Base-by-base conservation (phyloP, 2,888 invertebrate species). In the Esperia sulphurella region DNA sequence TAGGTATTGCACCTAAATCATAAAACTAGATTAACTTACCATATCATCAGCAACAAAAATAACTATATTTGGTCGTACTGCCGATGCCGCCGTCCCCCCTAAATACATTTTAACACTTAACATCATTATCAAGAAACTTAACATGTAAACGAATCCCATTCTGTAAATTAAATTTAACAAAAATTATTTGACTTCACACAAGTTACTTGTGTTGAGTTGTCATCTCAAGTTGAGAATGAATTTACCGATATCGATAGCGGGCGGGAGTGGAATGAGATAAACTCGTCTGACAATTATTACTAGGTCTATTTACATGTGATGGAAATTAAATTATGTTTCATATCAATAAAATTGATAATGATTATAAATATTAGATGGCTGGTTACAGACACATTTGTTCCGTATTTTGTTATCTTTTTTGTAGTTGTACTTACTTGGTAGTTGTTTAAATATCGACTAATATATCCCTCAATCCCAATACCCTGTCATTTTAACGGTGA, bases 41-140 rank as follows among this genome's bases (percentile, higher is more conserved):
- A 96, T 82, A 81, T 96, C 96, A 90, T 96, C 96, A 9, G 95
- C 95, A 53, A 96, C 79, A 54, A 96, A 94, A 40, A 95, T 88
- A 46, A 96, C 91, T 51, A 96, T 93, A 78, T 96, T 92, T 6
- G 95, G 94, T 14, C 59, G 61, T n/a, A 29, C 48, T 8, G 43
- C 13, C 9, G 53, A n/a, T n/a, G n/a, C n/a, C n/a, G n/a, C n/a
- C n/a, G n/a, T n/a, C n/a, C n/a, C n/a, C n/a, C n/a, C n/a, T n/a
- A n/a, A n/a, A n/a, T n/a, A n/a, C n/a, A n/a, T n/a, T n/a, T n/a
- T n/a, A 35, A 35, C 1, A n/a, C 35, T n/a, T 35, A n/a, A n/a
- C 35, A 35, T n/a, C 1, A 3, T n/a, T 40, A 40, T 39, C 8
- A 48, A 9, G 13, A 21, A 13, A 14, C 42, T 13, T 13, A 9